A percentile compares a stretch with the other conserved stretches of the same genome.
Evolutionary conservation across 2,888 invertebrate species (phyloP).

Genomic region (Chloroclystis v-ata): DNA sequence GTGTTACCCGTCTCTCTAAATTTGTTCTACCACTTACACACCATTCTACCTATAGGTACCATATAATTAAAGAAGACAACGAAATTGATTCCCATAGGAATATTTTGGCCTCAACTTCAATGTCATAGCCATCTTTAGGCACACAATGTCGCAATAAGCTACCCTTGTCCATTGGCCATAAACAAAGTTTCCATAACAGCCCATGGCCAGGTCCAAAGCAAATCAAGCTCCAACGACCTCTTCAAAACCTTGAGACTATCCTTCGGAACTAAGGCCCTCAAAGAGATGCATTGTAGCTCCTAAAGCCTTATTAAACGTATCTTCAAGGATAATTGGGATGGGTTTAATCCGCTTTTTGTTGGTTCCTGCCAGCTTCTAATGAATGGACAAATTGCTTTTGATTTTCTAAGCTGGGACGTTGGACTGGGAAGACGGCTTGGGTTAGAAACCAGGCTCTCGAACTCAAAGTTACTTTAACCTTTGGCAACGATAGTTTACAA

Average conservation of each 20-base stretch:
- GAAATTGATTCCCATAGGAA: too few species aligned
- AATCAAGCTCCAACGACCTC: conserved; percentile 16
- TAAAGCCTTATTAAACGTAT: conserved; percentile 35
- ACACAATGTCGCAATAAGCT: not conserved
- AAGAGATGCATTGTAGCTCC: conserved; percentile 37
- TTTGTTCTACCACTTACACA: too few species aligned
- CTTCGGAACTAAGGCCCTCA: conserved; percentile 30
- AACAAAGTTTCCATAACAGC: not conserved
- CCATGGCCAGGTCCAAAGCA: conserved; percentile 10
- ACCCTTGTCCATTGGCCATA: too few species aligned
- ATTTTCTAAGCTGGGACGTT: conserved; percentile 15
- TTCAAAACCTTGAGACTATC: conserved; percentile 9
- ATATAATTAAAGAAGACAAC: too few species aligned
- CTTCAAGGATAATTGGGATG: conserved; percentile 43
- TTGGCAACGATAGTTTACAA: too few species aligned
- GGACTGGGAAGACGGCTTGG: not conserved
- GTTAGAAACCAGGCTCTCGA: not conserved
- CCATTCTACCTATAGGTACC: too few species aligned
- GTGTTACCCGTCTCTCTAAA: too few species aligned
- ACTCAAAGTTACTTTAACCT: not conserved
- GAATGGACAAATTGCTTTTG: conserved; percentile 25
- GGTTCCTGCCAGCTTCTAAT: conserved; percentile 27
- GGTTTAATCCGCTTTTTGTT: conserved; percentile 37
- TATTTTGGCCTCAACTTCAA: not conserved
- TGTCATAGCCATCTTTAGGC: not conserved